These are phyloP conservation scores for Haemorhous mexicanus DNA, from an alignment of 2,113 vertebrate genomes.

Conservation along the genomic window DNA sequence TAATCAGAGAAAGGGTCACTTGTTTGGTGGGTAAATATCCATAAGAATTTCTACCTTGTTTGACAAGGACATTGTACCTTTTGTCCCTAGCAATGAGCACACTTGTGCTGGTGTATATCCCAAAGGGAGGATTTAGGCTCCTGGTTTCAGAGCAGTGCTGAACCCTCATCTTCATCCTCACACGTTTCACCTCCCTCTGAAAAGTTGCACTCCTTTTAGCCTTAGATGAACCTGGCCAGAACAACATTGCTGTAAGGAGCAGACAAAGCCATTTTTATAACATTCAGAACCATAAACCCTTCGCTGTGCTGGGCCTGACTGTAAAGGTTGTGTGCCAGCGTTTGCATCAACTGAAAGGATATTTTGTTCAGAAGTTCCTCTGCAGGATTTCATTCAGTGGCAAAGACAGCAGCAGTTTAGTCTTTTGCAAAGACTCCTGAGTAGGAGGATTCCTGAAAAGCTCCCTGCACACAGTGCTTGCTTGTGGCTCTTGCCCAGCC, in stretches of 20 bases:
- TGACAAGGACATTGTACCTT: background rate
- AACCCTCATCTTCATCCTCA: background rate
- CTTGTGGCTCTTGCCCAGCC: conserved; percentile 42
- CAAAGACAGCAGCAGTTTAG: conserved; percentile 51
- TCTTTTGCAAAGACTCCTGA: conserved; percentile 35
- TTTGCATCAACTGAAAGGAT: conserved; percentile 40
- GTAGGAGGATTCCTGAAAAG: conserved; percentile 61
- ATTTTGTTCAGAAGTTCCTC: conserved; percentile 48
- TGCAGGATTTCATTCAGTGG: conserved; percentile 16
- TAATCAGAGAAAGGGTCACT: background rate
- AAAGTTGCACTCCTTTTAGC: background rate
- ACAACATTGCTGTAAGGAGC: background rate
- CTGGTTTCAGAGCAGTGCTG: background rate
- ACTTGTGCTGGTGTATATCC: background rate
- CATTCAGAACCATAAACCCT: conserved; percentile 11
- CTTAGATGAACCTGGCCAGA: conserved; percentile 6
- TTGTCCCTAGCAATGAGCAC: background rate
- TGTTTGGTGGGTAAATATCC: background rate
- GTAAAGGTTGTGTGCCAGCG: background rate
- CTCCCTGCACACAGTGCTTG: conserved; percentile 23
- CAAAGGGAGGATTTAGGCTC: background rate
- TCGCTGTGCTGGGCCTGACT: background rate
- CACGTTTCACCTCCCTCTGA: background rate
- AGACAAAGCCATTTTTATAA: conserved; percentile 39
- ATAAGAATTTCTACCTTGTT: background rate